Percentiles rank a stretch among this genome's conserved stretches.
These are phyloP conservation scores for Novumbra hubbsi DNA, from an alignment of 2,797 vertebrate genomes.

Conservation along the genomic window DNA sequence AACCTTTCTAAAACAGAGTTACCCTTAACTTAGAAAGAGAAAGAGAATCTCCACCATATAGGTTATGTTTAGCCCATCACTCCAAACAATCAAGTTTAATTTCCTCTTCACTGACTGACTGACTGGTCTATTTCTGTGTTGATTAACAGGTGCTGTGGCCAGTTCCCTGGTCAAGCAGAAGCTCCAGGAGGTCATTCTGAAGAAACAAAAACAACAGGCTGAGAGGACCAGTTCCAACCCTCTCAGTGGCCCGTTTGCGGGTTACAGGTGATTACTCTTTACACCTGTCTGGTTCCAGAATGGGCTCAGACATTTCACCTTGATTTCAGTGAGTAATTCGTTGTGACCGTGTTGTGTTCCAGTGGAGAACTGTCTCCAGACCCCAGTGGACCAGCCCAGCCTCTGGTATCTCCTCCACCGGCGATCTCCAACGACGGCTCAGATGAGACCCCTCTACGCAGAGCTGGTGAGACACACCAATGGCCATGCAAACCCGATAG, in stretches of 20 bases:
- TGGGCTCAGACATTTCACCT: background rate
- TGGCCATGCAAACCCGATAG: background rate
- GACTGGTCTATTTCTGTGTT: slow-evolving; percentile 25
- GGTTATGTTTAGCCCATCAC: slow-evolving; percentile 59
- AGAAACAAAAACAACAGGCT: slow-evolving; percentile 90
- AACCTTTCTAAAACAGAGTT: background rate
- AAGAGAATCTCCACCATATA: slow-evolving; percentile 24
- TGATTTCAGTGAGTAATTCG: background rate
- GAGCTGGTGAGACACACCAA: slow-evolving; percentile 79
- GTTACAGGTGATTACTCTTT: slow-evolving; percentile 79
- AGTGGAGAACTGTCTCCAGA: slow-evolving; percentile 84
- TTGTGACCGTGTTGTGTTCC: slow-evolving; percentile 25
- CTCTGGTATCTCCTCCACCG: slow-evolving; percentile 74
- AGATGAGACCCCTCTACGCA: slow-evolving; percentile 84
- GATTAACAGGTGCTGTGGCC: slow-evolving; percentile 86
- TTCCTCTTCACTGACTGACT: slow-evolving; percentile 1
- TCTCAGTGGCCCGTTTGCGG: slow-evolving; percentile 68
- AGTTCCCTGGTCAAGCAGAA: slow-evolving; percentile 94
- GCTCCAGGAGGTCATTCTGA: slow-evolving; percentile 90
- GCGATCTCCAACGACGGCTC: slow-evolving; percentile 74
- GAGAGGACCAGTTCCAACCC: slow-evolving; percentile 81
- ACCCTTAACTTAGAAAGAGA: slow-evolving; percentile 9
- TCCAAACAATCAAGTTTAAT: slow-evolving; percentile 27
- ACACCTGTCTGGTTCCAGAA: background rate
- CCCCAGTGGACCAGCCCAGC: slow-evolving; percentile 70